Evolutionary conservation across 2,113 vertebrate genomes (phyloP), one percentile per base, ranked within the genome.

Genomic region (Rallus limicola): DNA sequence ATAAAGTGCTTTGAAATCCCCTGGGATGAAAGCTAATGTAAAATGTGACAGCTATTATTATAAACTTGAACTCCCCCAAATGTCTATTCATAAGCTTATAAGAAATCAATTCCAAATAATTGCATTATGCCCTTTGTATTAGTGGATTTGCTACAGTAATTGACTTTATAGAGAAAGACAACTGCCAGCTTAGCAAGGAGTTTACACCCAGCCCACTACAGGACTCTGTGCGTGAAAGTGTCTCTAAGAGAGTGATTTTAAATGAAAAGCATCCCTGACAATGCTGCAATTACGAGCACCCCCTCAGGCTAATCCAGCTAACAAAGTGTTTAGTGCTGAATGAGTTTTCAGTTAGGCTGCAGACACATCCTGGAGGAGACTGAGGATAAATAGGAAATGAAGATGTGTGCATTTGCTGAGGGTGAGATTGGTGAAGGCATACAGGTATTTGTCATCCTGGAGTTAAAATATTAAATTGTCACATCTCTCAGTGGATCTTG

Each of bases 101-200:
- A 94, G 85, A 78, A 92, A 96, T 88, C 79, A 95, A 95, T 94
- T 90, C 79, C 64, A 90, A 93, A 90, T 93, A 90, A 94, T 86
- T 95, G 77, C 68, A 76, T 90, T 85, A 89, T 88, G 70, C 63
- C 85, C 87, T 94, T 88, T 91, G 81, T 75, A 33, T 69, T 62
- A 91, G 79, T 72, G 84, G 87, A 93, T 96, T 96, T 92, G 74
- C 87, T 86, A 11, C 85, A 80, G 48, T 90, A 93, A 95, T 87
- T 92, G 89, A 79, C 86, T 97, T 88, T 24, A 56, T 20, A 50
- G 82, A 90, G 56, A 81, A 77, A 88, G 76, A 88, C 88, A 21
- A 90, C 86, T 92, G 38, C 90, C 74, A 84, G 65, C 69, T 92
- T n/a, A 92, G 83, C 5, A 5, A 88, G 68, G 72, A 77, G 63